Percentiles rank a stretch among this genome's conserved stretches.
These are phyloP conservation scores for Heliconius himera DNA, from an alignment of 1,140 invertebrate species.

Conservation along the genomic window DNA sequence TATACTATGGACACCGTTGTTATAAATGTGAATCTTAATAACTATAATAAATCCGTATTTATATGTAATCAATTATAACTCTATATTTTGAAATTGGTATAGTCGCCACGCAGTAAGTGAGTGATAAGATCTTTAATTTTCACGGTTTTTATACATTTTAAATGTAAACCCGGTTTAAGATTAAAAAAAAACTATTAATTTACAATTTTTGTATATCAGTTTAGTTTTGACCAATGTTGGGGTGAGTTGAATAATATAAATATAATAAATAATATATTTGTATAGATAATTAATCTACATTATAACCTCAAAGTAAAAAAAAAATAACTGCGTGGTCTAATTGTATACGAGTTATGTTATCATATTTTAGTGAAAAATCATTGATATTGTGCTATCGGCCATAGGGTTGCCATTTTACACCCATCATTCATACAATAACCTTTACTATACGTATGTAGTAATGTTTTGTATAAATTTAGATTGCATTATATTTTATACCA, in stretches of 20 bases:
- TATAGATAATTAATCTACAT: no score
- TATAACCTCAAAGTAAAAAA: no score
- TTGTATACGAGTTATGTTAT: not conserved
- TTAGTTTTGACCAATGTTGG: no score
- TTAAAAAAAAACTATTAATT: no score
- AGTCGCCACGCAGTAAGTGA: not conserved
- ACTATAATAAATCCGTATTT: conserved; percentile 8
- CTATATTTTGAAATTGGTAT: not conserved
- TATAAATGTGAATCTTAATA: conserved; percentile 6
- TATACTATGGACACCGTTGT: not conserved
- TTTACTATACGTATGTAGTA: not conserved
- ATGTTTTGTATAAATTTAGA: conserved; percentile 4
- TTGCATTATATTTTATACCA: not conserved
- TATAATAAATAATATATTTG: no score
- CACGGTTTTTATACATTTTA: no score
- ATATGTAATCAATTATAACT: not conserved
- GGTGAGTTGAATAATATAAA: no score
- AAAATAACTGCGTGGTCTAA: not conserved
- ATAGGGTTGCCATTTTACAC: not conserved
- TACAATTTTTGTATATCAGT: no score
- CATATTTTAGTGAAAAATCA: not conserved
- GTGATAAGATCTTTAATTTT: no score
- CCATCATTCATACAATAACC: not conserved
- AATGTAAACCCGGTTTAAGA: no score
- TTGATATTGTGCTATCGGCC: not conserved